A percentile compares a stretch with the other conserved stretches of the same genome.
These are phyloP conservation scores for Ceratoteleas bidentatus DNA, from an alignment of 1,140 invertebrate species.

Conservation along the genomic window DNA sequence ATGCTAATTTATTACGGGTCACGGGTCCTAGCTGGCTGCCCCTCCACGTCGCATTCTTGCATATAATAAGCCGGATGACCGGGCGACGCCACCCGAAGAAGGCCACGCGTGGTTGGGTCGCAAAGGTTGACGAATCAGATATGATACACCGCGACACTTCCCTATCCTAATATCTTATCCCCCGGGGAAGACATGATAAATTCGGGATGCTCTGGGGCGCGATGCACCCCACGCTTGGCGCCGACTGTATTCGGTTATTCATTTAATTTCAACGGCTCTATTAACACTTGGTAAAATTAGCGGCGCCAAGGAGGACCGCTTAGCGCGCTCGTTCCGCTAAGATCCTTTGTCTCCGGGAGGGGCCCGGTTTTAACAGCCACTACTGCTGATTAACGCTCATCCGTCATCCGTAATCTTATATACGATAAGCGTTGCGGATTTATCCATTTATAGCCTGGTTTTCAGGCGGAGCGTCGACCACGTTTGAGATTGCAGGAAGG, in stretches of 20 bases:
- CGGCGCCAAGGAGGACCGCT: constrained; percentile 48
- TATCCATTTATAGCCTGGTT: constrained; percentile 22
- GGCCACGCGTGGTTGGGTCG: background rate
- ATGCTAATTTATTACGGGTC: constrained; percentile 81
- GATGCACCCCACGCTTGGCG: constrained; percentile 50
- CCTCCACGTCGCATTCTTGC: constrained; percentile 65
- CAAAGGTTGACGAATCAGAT: no score
- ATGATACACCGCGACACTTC: background rate
- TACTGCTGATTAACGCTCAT: constrained; percentile 52
- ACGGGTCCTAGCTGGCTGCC: constrained; percentile 20
- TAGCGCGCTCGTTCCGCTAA: constrained; percentile 55
- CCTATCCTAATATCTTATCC: constrained; percentile 15
- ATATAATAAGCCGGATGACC: constrained; percentile 27
- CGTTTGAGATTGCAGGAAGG: background rate
- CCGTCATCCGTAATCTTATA: constrained; percentile 49
- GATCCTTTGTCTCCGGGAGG: constrained; percentile 30
- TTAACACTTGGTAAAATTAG: constrained; percentile 66
- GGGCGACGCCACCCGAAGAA: background rate
- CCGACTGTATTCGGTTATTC: constrained; percentile 58
- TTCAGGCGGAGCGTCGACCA: background rate
- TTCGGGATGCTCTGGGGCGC: constrained; percentile 43
- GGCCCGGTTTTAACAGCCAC: background rate
- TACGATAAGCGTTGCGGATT: constrained; percentile 28
- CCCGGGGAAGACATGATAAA: constrained; percentile 35
- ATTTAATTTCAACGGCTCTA: constrained; percentile 66